Evolutionary conservation across 2,797 vertebrate species (phyloP), one percentile per base, ranked within the genome.

Genomic region (Dermochelys coriacea): DNA sequence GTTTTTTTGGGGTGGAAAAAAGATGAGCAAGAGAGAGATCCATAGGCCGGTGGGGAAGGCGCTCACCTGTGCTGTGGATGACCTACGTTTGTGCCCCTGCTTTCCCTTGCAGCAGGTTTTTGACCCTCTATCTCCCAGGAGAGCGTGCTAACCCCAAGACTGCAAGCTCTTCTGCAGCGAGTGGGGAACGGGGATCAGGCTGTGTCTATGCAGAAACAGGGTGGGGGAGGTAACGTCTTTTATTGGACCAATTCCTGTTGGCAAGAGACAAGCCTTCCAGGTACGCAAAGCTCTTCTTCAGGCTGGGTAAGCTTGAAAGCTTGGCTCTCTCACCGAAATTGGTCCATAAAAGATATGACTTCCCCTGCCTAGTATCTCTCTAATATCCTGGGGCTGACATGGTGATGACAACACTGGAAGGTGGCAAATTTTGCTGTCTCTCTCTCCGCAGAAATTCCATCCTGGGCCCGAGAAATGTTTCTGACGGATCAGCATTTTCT

Each of bases 171-270:
- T 18, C 15, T n/a, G 61, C 59, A 34, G 59, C 27, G 2, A 34
- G 14, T 7, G 34, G 57, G 10, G 25, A 4, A 1, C 6, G 59
- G 3, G 34, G 4, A n/a, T 23, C 9, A 41, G n/a, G 18, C 19
- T 21, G 59, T n/a, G 34, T 19, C 61, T 64, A 34, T 18, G 61
- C 34, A 64, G 34, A n/a, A 64, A n/a, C 34, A 18, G 34, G 4
- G 16, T n/a, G 4, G 1, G 34, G n/a, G 34, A 10, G 8, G 10
- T 21, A 5, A 37, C 19, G 5, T 37, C 64, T 21, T 68, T 37
- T 37, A 8, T 19, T 7, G 34, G 34, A 4, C 61, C 61, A n/a
- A 18, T 18, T n/a, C 61, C 16, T 64, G 61, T 31, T n/a, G 61
- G 61, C 34, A 18, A 64, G 61, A 64, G 16, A 64, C 31, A 18